phyloP scores from a whole-genome alignment of 2,797 vertebrate genomes.

The Sebastes itinus region DNA sequence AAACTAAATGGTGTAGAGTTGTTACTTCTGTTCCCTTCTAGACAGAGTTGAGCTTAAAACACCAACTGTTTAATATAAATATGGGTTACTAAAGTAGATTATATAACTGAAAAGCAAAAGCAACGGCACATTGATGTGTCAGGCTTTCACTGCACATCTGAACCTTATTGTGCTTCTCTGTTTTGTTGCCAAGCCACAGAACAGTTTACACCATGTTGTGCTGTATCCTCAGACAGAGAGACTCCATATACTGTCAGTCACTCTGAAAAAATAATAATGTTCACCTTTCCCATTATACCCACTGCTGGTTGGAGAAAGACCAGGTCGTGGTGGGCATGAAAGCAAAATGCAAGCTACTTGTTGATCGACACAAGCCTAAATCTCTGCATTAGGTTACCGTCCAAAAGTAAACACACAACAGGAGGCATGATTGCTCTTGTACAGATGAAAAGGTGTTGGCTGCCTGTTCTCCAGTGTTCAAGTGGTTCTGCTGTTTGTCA shows the following conservation, averaged over 20 bases:
- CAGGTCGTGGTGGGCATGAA: background rate
- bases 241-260: constrained; percentile 19
- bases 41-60: background rate
- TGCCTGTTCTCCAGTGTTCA: background rate
- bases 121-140: background rate
- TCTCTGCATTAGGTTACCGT: background rate
- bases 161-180: constrained; percentile 25
- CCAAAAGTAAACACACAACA: background rate
- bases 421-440: background rate
- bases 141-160: constrained; percentile 8
- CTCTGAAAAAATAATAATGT: background rate
- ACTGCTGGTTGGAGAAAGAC: background rate
- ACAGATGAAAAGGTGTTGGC: constrained; percentile 7
- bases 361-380: background rate
- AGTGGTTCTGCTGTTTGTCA: constrained; percentile 37
- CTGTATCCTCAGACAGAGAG: constrained; percentile 35
- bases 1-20: background rate
- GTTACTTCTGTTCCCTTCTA: background rate
- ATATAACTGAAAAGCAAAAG: background rate
- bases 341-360: background rate
- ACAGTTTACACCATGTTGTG: background rate
- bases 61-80: background rate
- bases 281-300: background rate
- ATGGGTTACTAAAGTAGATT: background rate
- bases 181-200: constrained; percentile 43